Base-by-base conservation (phyloP, 2,888 invertebrate species). In the Lamellibrachia satsuma region DNA sequence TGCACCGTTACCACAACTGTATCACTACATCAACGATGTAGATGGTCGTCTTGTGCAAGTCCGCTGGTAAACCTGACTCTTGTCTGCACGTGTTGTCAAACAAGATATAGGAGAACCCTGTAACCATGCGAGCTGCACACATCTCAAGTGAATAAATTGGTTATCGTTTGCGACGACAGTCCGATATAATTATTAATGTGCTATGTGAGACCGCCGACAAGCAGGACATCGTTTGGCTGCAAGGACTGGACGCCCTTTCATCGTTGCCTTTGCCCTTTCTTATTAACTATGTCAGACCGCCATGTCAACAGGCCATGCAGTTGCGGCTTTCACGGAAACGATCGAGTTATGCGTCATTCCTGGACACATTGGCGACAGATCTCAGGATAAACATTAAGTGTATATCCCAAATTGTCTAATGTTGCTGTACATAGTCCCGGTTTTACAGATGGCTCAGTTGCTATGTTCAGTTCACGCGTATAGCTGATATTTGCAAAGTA, bases 211-310 rank as follows among this genome's bases (percentile, higher is more conserved):
- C 75, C n/a, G 22, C 22, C 75, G n/a, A 15, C 75, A n/a, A 22
- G 75, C 75, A 75, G 75, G 75, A 75, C 75, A 75, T 75, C 75
- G 75, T 75, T 75, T 15, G n/a, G 75, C 75, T 75, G 75, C 75
- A 75, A 75, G 75, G 75, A 75, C 75, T 2, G 75, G 75, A 75
- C 75, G 75, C 75, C 75, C 75, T 75, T 75, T 75, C 75, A 4
- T 22, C 75, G 75, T 75, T n/a, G 75, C 75, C 75, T 75, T 75
- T 75, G 75, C 75, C n/a, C 75, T 75, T 75, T 75, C 75, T 75
- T 75, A 75, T 75, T 75, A n/a, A n/a, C 15, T n/a, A 75, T 75
- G 75, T 75, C 75, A 75, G 15, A 75, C 6, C 75, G 22, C 22
- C 22, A n/a, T 75, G 75, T n/a, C 75, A 75, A 22, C 22, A 39